Evolutionary conservation across 2,888 invertebrate species (phyloP).

Genomic region (Ennomos quercinarius): DNA sequence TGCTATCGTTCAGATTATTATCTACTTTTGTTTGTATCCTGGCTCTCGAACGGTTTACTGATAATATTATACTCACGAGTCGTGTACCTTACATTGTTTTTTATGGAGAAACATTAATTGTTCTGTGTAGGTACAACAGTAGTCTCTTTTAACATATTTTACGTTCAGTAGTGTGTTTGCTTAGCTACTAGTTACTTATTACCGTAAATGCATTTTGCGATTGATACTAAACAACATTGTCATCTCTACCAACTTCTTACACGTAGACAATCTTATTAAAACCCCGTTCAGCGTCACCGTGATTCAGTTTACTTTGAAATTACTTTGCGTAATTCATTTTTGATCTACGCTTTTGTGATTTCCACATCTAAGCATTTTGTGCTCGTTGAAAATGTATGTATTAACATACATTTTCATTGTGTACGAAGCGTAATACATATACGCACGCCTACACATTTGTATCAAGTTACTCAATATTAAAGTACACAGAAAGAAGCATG

Average conservation of each 20-base stretch:
- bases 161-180: too few species aligned
- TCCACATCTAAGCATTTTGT: constrained; percentile 3
- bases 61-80: constrained; percentile 4
- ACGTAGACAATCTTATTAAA: constrained; percentile 13
- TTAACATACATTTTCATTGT: constrained; percentile 20
- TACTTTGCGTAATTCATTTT: constrained; percentile 22
- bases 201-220: too few species aligned
- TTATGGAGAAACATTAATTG: not conserved
- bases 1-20: constrained; percentile 19
- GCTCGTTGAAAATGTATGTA: constrained; percentile 2
- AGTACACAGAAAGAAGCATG: too few species aligned
- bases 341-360: constrained; percentile 1
- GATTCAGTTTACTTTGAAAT: constrained; percentile 27
- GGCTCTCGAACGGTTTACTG: constrained; percentile 8
- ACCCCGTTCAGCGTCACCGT: constrained; percentile 16
- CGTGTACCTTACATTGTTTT: not conserved
- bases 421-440: constrained; percentile 28
- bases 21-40: constrained; percentile 24
- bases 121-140: not conserved
- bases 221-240: too few species aligned
- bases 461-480: constrained; percentile 29
- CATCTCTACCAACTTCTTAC: too few species aligned
- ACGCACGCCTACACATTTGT: constrained; percentile 27
- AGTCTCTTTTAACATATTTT: too few species aligned
- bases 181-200: too few species aligned